phyloP scores from a whole-genome alignment of 92 coral and sea anemone genomes.

The Montipora capitata region DNA sequence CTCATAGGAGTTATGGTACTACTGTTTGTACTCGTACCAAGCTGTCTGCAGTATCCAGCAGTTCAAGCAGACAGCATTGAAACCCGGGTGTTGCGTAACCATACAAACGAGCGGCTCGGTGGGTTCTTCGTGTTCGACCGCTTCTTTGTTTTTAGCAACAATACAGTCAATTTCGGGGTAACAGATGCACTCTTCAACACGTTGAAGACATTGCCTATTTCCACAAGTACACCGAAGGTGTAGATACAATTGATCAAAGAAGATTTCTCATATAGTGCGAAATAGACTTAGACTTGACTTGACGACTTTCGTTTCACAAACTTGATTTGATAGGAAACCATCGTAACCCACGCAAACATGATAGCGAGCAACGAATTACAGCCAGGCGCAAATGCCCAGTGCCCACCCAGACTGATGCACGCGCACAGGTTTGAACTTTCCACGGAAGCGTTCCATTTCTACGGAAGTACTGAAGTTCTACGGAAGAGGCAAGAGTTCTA shows the following conservation, averaged over 20 bases:
- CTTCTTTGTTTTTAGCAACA: constrained; percentile 12
- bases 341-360: too few species aligned
- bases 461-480: too few species aligned
- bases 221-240: constrained; percentile 12
- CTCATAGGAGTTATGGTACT: constrained; percentile 62
- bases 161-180: too few species aligned
- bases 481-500: too few species aligned
- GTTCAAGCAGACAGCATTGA: constrained; percentile 64
- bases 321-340: too few species aligned
- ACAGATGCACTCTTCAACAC: constrained; percentile 23
- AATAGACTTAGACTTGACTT: too few species aligned
- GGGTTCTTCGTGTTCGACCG: constrained; percentile 25
- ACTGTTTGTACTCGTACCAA: constrained; percentile 75
- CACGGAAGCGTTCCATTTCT: too few species aligned
- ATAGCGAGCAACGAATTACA: too few species aligned
- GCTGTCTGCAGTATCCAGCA: constrained; percentile 80
- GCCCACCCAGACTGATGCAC: too few species aligned
- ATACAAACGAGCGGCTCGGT: constrained; percentile 54
- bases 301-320: too few species aligned
- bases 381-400: too few species aligned
- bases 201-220: constrained; percentile 25
- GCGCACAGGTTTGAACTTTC: too few species aligned
- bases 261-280: neutral
- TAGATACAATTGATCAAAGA: neutral
- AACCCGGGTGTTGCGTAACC: constrained; percentile 67